Conservation (phyloP, 2,113 vertebrate genomes). For the Erythrocercus mccallii region DNA sequence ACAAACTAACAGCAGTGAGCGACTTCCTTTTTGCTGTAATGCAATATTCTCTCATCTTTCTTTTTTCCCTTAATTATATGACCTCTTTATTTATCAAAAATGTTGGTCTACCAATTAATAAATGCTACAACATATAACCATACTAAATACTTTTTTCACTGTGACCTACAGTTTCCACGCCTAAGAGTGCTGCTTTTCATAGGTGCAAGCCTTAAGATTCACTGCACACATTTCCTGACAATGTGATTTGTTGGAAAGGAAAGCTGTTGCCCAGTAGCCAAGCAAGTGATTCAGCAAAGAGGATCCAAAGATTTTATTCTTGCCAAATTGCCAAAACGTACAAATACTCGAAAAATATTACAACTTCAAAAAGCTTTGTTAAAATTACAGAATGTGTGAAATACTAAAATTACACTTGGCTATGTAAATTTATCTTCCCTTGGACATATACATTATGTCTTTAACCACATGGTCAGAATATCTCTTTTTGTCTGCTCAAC, state of each 20-base stretch:
- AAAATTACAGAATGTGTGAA: constrained; percentile 1
- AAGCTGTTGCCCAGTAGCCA: background rate
- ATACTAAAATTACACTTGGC: background rate
- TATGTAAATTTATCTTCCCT: background rate
- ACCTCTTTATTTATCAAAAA: background rate
- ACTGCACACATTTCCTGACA: background rate
- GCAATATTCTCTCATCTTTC: background rate
- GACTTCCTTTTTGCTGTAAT: background rate
- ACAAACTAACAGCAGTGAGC: background rate
- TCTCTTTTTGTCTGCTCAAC: background rate
- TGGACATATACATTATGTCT: background rate
- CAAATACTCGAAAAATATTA: background rate
- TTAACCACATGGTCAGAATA: background rate
- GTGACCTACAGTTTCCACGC: background rate
- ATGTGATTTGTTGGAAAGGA: background rate
- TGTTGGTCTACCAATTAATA: background rate
- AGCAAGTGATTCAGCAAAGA: constrained; percentile 28
- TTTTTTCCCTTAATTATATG: background rate
- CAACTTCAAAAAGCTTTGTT: background rate
- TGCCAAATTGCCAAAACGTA: background rate
- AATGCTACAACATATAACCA: background rate
- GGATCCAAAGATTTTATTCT: background rate
- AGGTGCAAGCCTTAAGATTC: background rate
- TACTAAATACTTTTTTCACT: background rate
- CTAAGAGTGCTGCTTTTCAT: background rate